These are phyloP conservation scores for Chalcis sispes DNA, from an alignment of 2,888 invertebrate genomes.

Conservation along the genomic window DNA sequence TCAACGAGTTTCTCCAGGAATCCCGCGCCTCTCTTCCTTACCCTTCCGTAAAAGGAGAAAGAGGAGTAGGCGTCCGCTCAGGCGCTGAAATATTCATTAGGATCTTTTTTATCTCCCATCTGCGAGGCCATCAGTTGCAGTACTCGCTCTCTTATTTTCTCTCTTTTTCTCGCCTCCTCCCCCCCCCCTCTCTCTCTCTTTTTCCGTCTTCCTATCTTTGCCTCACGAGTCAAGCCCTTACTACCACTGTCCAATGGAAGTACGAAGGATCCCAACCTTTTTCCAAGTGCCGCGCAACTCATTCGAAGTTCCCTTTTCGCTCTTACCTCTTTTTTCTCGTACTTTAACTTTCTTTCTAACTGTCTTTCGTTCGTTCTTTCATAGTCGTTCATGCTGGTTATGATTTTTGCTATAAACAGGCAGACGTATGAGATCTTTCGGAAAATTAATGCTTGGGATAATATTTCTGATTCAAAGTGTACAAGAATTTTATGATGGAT, in stretches of 20 bases:
- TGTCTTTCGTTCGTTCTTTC: neutral
- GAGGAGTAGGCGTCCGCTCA: constrained; percentile 10
- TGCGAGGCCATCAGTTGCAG: constrained; percentile 47
- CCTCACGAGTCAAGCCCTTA: constrained; percentile 10
- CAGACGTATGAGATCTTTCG: too few species aligned
- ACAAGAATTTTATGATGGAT: too few species aligned
- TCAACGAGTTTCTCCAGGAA: constrained; percentile 34
- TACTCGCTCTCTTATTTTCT: constrained; percentile 34
- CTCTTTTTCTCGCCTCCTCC: constrained; percentile 18
- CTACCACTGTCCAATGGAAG: constrained; percentile 55
- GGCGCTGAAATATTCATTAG: constrained; percentile 53
- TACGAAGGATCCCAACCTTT: constrained; percentile 41
- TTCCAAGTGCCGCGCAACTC: constrained; percentile 31
- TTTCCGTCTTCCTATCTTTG: neutral
- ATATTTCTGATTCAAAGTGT: too few species aligned
- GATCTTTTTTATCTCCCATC: constrained; percentile 38
- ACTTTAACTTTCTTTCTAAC: neutral
- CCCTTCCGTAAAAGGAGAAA: constrained; percentile 31
- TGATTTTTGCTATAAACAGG: neutral
- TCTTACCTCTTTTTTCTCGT: constrained; percentile 23
- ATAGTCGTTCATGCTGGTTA: neutral
- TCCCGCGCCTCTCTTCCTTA: too few species aligned
- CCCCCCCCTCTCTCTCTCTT: neutral
- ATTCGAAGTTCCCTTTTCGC: constrained; percentile 21
- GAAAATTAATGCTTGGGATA: too few species aligned